A percentile compares a stretch with the other conserved stretches of the same genome.
These are phyloP conservation scores for Troilus luridus DNA, from an alignment of 2,888 invertebrate genomes.

Conservation along the genomic window DNA sequence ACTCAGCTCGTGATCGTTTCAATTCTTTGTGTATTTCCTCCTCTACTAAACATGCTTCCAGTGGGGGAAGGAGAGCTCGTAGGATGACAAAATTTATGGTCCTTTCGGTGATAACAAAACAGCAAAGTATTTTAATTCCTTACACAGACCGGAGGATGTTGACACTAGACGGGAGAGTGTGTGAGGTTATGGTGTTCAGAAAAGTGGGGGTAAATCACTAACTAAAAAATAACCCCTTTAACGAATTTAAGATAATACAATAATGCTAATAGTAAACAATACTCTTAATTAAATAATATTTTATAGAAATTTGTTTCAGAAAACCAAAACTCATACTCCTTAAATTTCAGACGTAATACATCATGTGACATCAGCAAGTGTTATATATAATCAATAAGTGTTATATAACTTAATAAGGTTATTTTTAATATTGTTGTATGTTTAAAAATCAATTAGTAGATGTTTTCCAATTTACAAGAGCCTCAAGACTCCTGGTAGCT, in stretches of 20 bases:
- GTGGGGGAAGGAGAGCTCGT: not conserved
- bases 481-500: too few relatives aligned
- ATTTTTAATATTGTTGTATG: too few relatives aligned
- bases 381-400: too few relatives aligned
- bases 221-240: not conserved
- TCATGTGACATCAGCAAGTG: too few relatives aligned
- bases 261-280: too few relatives aligned
- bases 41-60: slow-evolving; percentile 9
- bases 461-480: too few relatives aligned
- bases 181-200: not conserved
- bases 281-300: too few relatives aligned
- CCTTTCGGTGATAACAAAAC: not conserved
- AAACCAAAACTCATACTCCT: too few relatives aligned
- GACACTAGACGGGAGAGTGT: not conserved
- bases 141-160: not conserved
- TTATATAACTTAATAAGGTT: too few relatives aligned
- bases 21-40: slow-evolving; percentile 40
- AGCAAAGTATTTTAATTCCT: not conserved
- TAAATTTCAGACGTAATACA: too few relatives aligned
- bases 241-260: not conserved
- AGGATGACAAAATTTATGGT: slow-evolving; percentile 13
- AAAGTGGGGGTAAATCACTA: not conserved
- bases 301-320: too few relatives aligned
- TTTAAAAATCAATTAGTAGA: too few relatives aligned
- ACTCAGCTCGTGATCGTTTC: slow-evolving; percentile 9